phyloP scores from a whole-genome alignment of 2,797 vertebrate genomes.

The Valencia hispanica region DNA sequence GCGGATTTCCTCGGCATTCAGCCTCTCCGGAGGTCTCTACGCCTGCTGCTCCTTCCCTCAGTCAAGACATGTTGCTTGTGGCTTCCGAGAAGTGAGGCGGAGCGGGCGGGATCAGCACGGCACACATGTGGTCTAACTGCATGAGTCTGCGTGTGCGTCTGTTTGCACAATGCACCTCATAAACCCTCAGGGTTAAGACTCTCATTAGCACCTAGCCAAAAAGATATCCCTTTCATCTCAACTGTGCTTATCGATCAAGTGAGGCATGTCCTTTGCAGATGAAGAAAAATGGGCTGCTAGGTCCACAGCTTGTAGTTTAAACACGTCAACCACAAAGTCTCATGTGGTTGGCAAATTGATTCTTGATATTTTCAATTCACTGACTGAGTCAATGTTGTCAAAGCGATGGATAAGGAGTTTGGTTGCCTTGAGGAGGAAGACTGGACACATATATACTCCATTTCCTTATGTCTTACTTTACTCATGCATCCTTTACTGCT shows the following conservation, averaged over 20 bases:
- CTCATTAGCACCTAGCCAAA: constrained; percentile 75
- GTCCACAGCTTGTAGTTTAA: constrained; percentile 58
- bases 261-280: constrained; percentile 65
- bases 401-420: constrained; percentile 15
- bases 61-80: constrained; percentile 74
- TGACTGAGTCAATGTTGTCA: constrained; percentile 24
- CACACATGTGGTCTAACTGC: constrained; percentile 62
- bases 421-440: neutral
- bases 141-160: constrained; percentile 58
- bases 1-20: constrained; percentile 78
- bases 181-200: constrained; percentile 66
- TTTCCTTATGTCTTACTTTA: neutral
- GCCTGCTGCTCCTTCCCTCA: constrained; percentile 66
- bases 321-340: constrained; percentile 66
- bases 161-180: constrained; percentile 62
- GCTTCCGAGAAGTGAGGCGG: constrained; percentile 71
- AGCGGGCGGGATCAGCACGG: constrained; percentile 63
- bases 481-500: neutral
- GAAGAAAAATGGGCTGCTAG: constrained; percentile 64
- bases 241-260: constrained; percentile 59
- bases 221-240: constrained; percentile 66
- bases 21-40: constrained; percentile 72
- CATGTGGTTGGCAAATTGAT: constrained; percentile 65
- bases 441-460: constrained; percentile 18
- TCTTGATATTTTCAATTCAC: constrained; percentile 59